Base-by-base conservation (phyloP, 2,113 vertebrate genomes). In the Sander vitreus region DNA sequence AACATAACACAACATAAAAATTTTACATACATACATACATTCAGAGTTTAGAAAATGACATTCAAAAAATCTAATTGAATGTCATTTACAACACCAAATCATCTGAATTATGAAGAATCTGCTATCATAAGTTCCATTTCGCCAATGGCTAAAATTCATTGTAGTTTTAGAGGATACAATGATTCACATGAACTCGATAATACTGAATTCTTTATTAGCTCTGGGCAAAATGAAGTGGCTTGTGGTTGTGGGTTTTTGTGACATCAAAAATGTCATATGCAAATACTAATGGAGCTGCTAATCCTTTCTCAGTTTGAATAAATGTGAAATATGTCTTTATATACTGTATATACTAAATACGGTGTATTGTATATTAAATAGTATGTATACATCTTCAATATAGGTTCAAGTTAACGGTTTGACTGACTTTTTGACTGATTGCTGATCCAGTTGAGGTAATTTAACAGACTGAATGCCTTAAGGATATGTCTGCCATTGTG, bases 401-500 rank as follows among this genome's bases (percentile, higher is more conserved):
- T 27, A 30, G 10, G 4, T 18, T 5, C 36, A 36, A 45, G 15
- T 45, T 50, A 19, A 48, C 19, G 1, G 19, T 50, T 23, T 45
- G 55, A 43, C 6, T 23, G 21, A 4, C n/a, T 55, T 51, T 45
- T 51, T 76, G n/a, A 51, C 45, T 64, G 65, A 62, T 1, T 25
- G 63, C 27, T 51, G 59, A 76, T 45, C 50, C 48, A 62, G 57
- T 7, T 12, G 48, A 75, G 30, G 60, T 78, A 13, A 51, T 75
- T 55, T 70, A 27, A 66, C 25, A 15, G 68, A 71, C 51, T 11
- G 19, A 47, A 8, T 51, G 54, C 10, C 21, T 73, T 62, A 12
- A 81, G 58, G 25, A 25, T 33, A 10, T 36, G 33, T 21, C 55
- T 75, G 51, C 21, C 16, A 47, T 62, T 30, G 55, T 10, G 25